These are phyloP conservation scores for Bryconaethiops microstoma DNA, from an alignment of 2,797 vertebrate species.

Conservation along the genomic window DNA sequence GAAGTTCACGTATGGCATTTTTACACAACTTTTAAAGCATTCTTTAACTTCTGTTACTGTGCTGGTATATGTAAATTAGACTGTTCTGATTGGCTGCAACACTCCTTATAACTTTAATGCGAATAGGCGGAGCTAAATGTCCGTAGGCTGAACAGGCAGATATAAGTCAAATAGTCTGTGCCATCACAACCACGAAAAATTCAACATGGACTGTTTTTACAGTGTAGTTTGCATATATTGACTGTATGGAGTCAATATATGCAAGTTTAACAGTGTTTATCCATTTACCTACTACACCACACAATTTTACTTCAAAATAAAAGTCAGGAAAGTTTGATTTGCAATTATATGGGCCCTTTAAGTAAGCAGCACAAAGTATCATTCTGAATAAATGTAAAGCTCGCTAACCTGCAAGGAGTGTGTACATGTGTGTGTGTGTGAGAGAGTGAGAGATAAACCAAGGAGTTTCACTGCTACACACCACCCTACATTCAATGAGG, in stretches of 20 bases:
- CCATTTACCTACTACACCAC: background rate
- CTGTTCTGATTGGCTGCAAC: background rate
- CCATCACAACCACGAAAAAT: background rate
- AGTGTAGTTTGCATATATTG: background rate
- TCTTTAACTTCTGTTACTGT: background rate
- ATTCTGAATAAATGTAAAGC: constrained; percentile 26
- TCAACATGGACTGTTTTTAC: background rate
- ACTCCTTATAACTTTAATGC: background rate
- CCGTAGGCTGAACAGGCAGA: background rate
- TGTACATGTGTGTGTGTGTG: constrained; percentile 17
- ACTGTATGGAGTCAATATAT: background rate
- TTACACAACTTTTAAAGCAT: background rate
- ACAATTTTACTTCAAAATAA: background rate
- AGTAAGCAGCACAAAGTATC: constrained; percentile 6
- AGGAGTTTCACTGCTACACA: constrained; percentile 33
- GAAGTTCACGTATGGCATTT: background rate
- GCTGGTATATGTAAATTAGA: background rate
- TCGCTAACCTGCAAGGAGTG: constrained; percentile 25
- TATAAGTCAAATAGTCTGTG: background rate
- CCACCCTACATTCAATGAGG: constrained; percentile 30
- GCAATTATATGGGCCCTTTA: constrained; percentile 3
- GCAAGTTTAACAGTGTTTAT: background rate
- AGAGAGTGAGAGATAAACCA: background rate
- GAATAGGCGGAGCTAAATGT: background rate
- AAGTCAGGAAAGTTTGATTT: background rate